Conservation (phyloP, 1,140 invertebrate genomes). For the Eumeta japonica region DNA sequence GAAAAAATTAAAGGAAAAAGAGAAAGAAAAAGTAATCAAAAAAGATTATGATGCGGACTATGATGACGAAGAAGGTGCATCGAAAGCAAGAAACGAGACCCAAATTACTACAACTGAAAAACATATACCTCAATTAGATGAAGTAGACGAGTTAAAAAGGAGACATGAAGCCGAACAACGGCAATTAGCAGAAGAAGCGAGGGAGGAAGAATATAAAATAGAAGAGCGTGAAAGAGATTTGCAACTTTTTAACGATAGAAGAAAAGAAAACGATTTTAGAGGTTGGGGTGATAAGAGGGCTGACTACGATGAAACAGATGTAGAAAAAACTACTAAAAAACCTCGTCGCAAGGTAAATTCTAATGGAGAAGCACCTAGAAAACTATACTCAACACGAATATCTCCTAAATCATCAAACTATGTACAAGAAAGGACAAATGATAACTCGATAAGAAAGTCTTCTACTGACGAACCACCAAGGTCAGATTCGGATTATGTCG, state of each 20-base stretch:
- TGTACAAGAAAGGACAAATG: neutral
- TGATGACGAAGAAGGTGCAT: conserved; percentile 13
- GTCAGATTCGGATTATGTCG: neutral
- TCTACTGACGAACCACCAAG: neutral
- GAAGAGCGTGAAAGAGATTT: conserved; percentile 34
- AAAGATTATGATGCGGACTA: conserved; percentile 16
- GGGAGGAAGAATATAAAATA: conserved; percentile 38
- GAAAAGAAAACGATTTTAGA: neutral
- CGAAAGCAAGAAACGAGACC: conserved; percentile 12
- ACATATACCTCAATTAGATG: conserved; percentile 27
- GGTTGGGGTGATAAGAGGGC: neutral
- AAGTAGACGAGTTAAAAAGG: conserved; percentile 42
- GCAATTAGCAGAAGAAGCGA: conserved; percentile 34
- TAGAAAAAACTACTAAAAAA: neutral
- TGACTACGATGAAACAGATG: neutral
- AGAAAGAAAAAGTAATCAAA: conserved; percentile 2
- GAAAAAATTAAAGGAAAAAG: conserved; percentile 6
- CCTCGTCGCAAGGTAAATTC: neutral
- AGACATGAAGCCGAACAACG: conserved; percentile 39
- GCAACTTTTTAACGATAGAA: neutral
- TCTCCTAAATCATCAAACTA: neutral
- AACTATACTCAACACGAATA: neutral
- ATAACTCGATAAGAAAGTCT: neutral
- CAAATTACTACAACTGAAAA: conserved; percentile 17
- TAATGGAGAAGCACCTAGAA: neutral